Percentiles rank a stretch among this genome's conserved stretches.
Conservation (phyloP, 2,113 vertebrate genomes). For the Taurulus bubalis region DNA sequence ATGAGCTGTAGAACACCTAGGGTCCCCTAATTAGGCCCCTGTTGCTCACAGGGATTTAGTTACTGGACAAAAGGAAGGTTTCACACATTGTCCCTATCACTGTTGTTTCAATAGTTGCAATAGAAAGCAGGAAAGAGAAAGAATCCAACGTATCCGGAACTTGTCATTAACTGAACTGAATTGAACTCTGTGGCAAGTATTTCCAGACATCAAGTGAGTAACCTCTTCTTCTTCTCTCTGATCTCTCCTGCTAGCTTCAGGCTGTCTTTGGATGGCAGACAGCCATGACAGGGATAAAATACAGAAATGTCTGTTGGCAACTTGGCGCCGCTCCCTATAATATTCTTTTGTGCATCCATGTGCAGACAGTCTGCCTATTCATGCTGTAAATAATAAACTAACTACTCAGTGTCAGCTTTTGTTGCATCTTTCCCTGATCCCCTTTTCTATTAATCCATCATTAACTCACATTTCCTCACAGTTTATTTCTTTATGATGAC, state of each 20-base stretch:
- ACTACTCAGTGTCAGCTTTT: neutral
- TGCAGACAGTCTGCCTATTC: constrained; percentile 13
- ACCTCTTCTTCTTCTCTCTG: constrained; percentile 11
- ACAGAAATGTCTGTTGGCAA: constrained; percentile 1
- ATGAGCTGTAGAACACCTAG: no score
- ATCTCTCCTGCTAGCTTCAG: constrained; percentile 15
- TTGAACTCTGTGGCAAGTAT: constrained; percentile 19
- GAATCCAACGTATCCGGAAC: neutral
- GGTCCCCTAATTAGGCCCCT: no score
- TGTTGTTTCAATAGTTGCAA: neutral
- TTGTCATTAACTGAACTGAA: neutral
- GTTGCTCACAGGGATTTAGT: neutral
- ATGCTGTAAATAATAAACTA: neutral
- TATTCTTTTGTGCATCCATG: constrained; percentile 7
- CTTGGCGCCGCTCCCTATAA: neutral
- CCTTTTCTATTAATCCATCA: neutral
- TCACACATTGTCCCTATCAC: neutral
- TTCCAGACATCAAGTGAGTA: constrained; percentile 18
- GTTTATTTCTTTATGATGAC: neutral
- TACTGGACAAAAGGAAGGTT: neutral
- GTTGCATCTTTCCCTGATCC: neutral
- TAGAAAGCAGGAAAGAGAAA: neutral
- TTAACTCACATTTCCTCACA: neutral
- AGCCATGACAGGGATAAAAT: constrained; percentile 2
- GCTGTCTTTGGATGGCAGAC: constrained; percentile 26